These are phyloP conservation scores for Anodontia alba DNA, from an alignment of 2,888 invertebrate species.

Conservation along the genomic window DNA sequence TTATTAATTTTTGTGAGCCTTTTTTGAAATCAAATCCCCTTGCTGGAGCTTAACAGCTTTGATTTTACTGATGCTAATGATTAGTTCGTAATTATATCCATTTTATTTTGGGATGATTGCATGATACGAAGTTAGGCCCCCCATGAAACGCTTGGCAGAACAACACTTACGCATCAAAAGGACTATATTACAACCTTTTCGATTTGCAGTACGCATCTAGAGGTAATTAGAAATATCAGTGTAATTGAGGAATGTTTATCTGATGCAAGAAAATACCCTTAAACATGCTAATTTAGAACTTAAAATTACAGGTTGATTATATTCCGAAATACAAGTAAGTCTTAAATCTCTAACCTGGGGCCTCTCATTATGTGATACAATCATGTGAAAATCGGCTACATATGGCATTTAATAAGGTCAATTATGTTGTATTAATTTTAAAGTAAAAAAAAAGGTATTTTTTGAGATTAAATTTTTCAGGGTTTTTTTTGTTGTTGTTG, in stretches of 20 bases:
- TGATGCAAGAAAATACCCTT: constrained; percentile 13
- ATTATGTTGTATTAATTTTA: too few relatives aligned
- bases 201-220: constrained; percentile 1
- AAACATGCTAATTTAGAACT: constrained; percentile 15
- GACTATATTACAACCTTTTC: background rate
- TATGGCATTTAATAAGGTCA: too few relatives aligned
- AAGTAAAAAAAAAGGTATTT: too few relatives aligned
- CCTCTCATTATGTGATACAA: background rate
- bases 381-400: too few relatives aligned
- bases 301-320: constrained; percentile 18
- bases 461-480: too few relatives aligned
- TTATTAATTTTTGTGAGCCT: constrained; percentile 54
- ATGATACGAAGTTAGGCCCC: constrained; percentile 40
- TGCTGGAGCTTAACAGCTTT: constrained; percentile 40
- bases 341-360: background rate
- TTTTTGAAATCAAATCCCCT: constrained; percentile 36
- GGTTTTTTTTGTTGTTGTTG: too few relatives aligned
- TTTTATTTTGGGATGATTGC: constrained; percentile 46
- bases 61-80: constrained; percentile 41
- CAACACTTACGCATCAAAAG: constrained; percentile 13
- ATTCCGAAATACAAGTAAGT: constrained; percentile 6
- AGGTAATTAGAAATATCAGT: constrained; percentile 15
- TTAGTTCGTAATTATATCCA: constrained; percentile 54
- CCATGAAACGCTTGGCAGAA: constrained; percentile 28
- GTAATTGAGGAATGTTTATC: constrained; percentile 8